Evolutionary conservation across 2,797 vertebrate genomes (phyloP), one percentile per base, ranked within the genome.

Genomic region (Anguilla megastoma): DNA sequence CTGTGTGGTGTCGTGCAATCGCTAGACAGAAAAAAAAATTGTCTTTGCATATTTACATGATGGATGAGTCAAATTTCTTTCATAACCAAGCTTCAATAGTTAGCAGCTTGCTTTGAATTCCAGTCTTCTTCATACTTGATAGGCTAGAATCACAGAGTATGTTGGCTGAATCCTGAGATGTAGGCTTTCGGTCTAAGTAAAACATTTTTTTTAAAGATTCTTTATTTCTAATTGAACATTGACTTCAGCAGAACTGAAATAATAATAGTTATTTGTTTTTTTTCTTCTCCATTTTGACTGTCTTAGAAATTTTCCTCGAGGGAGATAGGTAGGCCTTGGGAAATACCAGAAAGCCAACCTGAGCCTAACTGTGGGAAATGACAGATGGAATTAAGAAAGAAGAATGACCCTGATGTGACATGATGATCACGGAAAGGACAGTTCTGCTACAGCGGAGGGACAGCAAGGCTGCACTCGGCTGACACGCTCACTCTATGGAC

Each of bases 11-110:
- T 66, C 63, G 36, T 18, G 2, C 14, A 79, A 41, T 18, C 30
- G 3, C 74, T 24, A 7, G 74, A 41, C 30, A 45, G 36, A 79
- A 36, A 79, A 36, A 36, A 12, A 79, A 41, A 33, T 36, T 79
- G 74, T 79, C 36, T 16, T 79, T 41, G 74, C 74, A 79, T 41
- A 79, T 36, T 45, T 33, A 21, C 12, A 41, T 79, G 74, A 79
- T 79, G 74, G 74, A 79, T 79, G 74, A 79, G 33, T 79, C 74
- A 41, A 79, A 79, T 79, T 21, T 21, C 36, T 79, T 36, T 79
- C 14, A 41, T 79, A 79, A 79, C 14, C 33, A 79, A 36, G 27
- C 36, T 79, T 79, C 30, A 45, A 5, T 18, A 36, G 14, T 41
- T 36, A 74, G 14, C n/a, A 10, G 36, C 74, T 79, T 79, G 36